Conservation (phyloP, 2,797 vertebrate genomes). For the Cercopithecus hamlyni region DNA sequence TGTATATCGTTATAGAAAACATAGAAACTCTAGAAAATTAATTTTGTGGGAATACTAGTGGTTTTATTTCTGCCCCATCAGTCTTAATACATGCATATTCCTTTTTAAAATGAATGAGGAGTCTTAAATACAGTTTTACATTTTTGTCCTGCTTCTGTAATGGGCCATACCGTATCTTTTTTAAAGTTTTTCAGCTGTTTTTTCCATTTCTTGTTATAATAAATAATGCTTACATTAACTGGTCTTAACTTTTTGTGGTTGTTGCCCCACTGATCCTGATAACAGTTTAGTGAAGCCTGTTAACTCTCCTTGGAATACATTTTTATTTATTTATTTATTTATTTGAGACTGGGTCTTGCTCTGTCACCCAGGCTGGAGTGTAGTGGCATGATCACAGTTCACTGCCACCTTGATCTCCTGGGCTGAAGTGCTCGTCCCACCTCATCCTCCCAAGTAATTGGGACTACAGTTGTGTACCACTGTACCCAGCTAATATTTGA, state of each 20-base stretch:
- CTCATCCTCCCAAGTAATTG: not conserved
- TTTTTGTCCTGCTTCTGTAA: not conserved
- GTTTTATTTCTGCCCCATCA: not conserved
- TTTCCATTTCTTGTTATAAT: not conserved
- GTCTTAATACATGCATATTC: not conserved
- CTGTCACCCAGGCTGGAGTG: not conserved
- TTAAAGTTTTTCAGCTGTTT: not conserved
- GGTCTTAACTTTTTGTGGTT: not conserved
- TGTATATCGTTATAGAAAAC: not conserved
- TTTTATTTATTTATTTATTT: not conserved
- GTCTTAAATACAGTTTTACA: not conserved
- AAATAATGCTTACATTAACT: not conserved
- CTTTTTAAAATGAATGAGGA: not conserved
- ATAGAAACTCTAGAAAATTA: not conserved
- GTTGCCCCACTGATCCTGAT: not conserved
- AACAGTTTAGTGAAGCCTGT: not conserved
- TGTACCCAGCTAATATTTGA: not conserved
- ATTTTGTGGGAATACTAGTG: not conserved
- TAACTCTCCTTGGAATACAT: not conserved
- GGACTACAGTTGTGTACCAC: not conserved
- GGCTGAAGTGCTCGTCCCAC: not conserved
- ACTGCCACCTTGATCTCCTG: not conserved
- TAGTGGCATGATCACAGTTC: not conserved
- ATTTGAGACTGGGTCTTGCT: not conserved
- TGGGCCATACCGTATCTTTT: not conserved